A percentile compares a stretch with the other conserved stretches of the same genome.
phyloP scores from a whole-genome alignment of 2,797 vertebrate genomes.

The Bradypodion pumilum region DNA sequence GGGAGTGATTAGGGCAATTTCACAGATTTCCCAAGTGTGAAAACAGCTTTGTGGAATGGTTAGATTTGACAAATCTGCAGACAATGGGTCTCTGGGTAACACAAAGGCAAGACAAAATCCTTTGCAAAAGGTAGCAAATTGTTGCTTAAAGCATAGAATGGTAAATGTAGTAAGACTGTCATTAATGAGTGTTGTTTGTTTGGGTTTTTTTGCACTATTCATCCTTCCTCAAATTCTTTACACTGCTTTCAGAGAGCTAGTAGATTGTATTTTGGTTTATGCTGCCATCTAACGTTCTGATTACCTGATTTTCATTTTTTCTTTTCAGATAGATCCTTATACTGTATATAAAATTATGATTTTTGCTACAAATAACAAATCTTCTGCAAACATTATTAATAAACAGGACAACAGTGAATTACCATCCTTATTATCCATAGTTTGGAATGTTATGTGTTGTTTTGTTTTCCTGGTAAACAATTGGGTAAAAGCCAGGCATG shows the following conservation, averaged over 20 bases:
- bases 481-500: not conserved
- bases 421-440: not conserved
- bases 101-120: constrained; percentile 9
- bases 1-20: not conserved
- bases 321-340: not conserved
- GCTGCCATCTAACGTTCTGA: constrained; percentile 72
- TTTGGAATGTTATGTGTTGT: not conserved
- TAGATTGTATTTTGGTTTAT: constrained; percentile 37
- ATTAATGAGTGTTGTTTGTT: constrained; percentile 50
- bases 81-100: not conserved
- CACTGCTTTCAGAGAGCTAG: constrained; percentile 27
- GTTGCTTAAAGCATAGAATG: not conserved
- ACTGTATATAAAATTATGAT: not conserved
- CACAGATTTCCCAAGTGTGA: constrained; percentile 24
- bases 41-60: not conserved
- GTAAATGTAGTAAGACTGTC: constrained; percentile 16
- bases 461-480: not conserved
- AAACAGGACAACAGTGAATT: not conserved
- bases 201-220: constrained; percentile 8
- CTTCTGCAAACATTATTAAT: not conserved
- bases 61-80: constrained; percentile 21
- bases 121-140: constrained; percentile 22
- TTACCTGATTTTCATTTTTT: not conserved
- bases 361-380: not conserved
- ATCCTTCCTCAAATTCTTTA: constrained; percentile 26